Evolutionary conservation across 2,113 vertebrate genomes (phyloP).

Genomic region (Opisthocomus hoazin): DNA sequence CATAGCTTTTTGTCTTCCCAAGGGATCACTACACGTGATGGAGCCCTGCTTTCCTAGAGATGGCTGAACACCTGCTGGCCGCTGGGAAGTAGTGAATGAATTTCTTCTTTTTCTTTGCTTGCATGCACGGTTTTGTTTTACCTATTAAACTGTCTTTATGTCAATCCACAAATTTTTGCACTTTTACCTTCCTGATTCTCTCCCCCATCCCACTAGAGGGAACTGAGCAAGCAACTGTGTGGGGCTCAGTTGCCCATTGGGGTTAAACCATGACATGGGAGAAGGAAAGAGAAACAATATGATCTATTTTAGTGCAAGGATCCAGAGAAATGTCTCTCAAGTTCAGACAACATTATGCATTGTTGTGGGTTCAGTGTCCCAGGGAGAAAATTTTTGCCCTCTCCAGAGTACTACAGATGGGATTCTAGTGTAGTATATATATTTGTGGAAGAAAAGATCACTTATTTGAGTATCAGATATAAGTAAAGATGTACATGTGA

Average conservation of each 20-base stretch:
- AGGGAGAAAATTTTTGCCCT: not conserved
- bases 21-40: fast-evolving
- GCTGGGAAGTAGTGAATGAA: fast-evolving
- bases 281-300: not conserved
- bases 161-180: not conserved
- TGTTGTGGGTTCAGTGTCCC: not conserved
- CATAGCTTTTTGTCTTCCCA: not conserved
- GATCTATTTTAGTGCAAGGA: not conserved
- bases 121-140: fast-evolving
- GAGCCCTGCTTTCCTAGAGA: not conserved
- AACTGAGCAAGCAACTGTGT: fast-evolving
- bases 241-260: not conserved
- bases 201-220: too few relatives aligned
- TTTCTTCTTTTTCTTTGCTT: not conserved
- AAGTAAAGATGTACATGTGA: not conserved
- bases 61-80: not conserved
- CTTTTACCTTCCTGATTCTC: not conserved
- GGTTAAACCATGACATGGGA: fast-evolving
- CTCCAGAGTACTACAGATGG: not conserved
- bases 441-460: not conserved
- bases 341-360: not conserved
- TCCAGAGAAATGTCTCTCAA: not conserved
- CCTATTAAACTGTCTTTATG: not conserved
- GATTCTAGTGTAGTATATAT: not conserved
- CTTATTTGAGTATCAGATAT: not conserved